phyloP scores from a whole-genome alignment of 2,797 vertebrate genomes.

The Cynodonichthys magdalenae region DNA sequence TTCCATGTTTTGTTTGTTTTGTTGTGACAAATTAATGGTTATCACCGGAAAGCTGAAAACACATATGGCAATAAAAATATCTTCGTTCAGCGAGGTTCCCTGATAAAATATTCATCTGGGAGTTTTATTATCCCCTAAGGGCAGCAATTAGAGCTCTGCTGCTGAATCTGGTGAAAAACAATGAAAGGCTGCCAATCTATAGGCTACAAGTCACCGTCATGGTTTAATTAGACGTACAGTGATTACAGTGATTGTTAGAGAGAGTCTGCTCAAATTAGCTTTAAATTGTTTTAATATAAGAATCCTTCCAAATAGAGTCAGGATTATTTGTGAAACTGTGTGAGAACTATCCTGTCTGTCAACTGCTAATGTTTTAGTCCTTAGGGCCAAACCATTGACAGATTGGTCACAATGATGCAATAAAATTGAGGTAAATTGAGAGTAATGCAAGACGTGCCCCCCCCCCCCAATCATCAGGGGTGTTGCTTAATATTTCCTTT shows the following conservation, averaged over 20 bases:
- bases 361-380: slow-evolving; percentile 40
- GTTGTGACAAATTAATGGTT: slow-evolving; percentile 21
- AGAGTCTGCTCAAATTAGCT: slow-evolving; percentile 14
- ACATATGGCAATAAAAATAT: slow-evolving; percentile 40
- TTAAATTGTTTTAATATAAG: slow-evolving; percentile 3
- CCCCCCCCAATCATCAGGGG: slow-evolving; percentile 34
- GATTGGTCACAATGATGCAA: slow-evolving; percentile 45
- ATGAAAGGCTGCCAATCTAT: slow-evolving; percentile 52
- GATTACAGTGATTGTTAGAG: slow-evolving; percentile 40
- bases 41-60: slow-evolving; percentile 36
- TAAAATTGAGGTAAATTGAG: slow-evolving; percentile 42
- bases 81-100: slow-evolving; percentile 42
- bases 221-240: slow-evolving; percentile 60
- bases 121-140: slow-evolving; percentile 58
- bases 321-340: slow-evolving; percentile 26
- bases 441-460: slow-evolving; percentile 33
- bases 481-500: slow-evolving; percentile 40
- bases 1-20: slow-evolving; percentile 35
- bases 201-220: slow-evolving; percentile 64
- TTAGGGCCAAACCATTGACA: slow-evolving; percentile 36
- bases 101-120: slow-evolving; percentile 31
- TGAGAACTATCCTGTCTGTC: slow-evolving; percentile 12
- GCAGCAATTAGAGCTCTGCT: slow-evolving; percentile 59
- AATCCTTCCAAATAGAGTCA: background rate
- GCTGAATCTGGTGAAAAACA: slow-evolving; percentile 62